These are phyloP conservation scores for Cosmia trapezina DNA, from an alignment of 2,888 invertebrate species.

Conservation along the genomic window DNA sequence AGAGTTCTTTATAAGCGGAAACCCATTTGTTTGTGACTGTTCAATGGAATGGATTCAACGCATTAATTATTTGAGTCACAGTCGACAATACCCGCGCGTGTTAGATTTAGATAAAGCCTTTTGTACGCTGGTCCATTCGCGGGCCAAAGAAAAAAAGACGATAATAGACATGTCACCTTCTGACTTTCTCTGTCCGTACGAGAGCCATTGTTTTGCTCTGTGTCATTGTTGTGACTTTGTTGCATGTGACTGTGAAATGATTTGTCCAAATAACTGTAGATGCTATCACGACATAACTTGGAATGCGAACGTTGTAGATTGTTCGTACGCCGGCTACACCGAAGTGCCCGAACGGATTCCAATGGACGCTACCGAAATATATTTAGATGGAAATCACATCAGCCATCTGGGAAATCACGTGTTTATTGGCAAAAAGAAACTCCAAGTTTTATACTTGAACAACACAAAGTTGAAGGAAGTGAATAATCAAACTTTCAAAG, in stretches of 20 bases:
- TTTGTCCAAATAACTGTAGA: constrained; percentile 95
- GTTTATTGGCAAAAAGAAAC: constrained; percentile 96
- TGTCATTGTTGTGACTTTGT: constrained; percentile 97
- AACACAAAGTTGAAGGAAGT: constrained; percentile 94
- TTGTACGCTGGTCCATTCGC: constrained; percentile 93
- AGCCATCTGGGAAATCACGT: constrained; percentile 95
- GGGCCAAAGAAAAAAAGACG: constrained; percentile 93
- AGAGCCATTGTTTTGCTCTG: constrained; percentile 95
- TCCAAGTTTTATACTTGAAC: constrained; percentile 94
- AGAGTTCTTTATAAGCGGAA: constrained; percentile 95
- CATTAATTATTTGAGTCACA: constrained; percentile 94
- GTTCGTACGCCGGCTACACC: constrained; percentile 93
- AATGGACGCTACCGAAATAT: constrained; percentile 97
- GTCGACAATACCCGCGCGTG: constrained; percentile 94
- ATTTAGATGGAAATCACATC: constrained; percentile 95
- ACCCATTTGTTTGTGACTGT: constrained; percentile 96
- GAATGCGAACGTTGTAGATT: constrained; percentile 96
- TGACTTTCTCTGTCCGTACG: constrained; percentile 95
- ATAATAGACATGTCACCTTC: constrained; percentile 93
- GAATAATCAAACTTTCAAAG: constrained; percentile 95
- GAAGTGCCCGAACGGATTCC: constrained; percentile 95
- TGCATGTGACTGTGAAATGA: constrained; percentile 97
- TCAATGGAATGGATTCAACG: constrained; percentile 96
- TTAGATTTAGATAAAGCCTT: constrained; percentile 94
- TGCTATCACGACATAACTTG: constrained; percentile 96